phyloP scores from a whole-genome alignment of 2,888 invertebrate genomes.

The Pyralis farinalis region DNA sequence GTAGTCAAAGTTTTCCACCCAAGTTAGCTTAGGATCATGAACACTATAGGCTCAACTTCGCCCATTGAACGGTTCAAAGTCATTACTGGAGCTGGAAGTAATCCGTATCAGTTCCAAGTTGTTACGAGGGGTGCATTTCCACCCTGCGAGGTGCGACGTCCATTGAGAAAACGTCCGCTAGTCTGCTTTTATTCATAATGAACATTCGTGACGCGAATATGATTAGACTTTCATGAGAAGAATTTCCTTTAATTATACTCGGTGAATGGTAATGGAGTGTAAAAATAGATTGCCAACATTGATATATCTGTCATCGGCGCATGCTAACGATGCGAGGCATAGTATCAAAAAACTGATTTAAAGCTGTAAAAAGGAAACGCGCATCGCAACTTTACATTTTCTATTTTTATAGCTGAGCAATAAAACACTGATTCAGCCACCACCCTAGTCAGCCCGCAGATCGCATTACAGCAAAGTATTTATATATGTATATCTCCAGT shows the following conservation, averaged over 20 bases:
- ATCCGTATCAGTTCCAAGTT: constrained; percentile 16
- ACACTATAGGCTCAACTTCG: constrained; percentile 13
- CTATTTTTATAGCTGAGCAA: background rate
- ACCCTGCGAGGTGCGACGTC: constrained; percentile 15
- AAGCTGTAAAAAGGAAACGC: too few relatives aligned
- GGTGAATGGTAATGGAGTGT: constrained; percentile 6
- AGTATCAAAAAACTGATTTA: too few relatives aligned
- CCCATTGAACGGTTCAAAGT: constrained; percentile 13
- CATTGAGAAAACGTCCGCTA: constrained; percentile 20
- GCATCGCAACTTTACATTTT: background rate
- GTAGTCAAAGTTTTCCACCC: background rate
- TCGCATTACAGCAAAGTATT: constrained; percentile 9
- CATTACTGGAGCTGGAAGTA: constrained; percentile 10
- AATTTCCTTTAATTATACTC: background rate
- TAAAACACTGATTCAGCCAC: constrained; percentile 8
- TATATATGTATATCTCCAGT: constrained; percentile 19
- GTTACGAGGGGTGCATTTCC: constrained; percentile 13
- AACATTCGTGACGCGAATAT: background rate
- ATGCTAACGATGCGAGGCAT: too few relatives aligned
- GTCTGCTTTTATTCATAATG: constrained; percentile 6
- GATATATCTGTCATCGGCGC: background rate
- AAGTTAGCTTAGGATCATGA: constrained; percentile 4
- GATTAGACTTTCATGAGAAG: background rate
- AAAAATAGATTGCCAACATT: background rate
- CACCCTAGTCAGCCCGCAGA: constrained; percentile 6